A percentile compares a stretch with the other conserved stretches of the same genome.
These are phyloP conservation scores for Mercenaria mercenaria DNA, from an alignment of 1,140 invertebrate species.

Conservation along the genomic window DNA sequence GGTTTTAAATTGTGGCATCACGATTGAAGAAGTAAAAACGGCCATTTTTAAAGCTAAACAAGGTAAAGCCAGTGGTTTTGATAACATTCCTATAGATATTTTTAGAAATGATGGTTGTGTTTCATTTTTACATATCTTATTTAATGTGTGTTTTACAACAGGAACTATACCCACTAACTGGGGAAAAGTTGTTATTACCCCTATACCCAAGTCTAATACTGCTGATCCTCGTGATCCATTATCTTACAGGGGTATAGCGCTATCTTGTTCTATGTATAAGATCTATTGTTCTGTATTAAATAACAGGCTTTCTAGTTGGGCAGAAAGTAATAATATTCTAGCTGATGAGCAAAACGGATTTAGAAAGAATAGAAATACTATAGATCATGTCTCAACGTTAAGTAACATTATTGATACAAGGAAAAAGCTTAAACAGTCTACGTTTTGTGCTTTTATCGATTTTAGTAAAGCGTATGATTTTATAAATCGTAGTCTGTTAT, in stretches of 20 bases:
- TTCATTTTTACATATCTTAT: background rate
- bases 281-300: constrained; percentile 67
- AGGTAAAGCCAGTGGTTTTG: background rate
- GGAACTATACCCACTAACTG: background rate
- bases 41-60: background rate
- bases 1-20: background rate
- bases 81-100: background rate
- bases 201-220: constrained; percentile 25
- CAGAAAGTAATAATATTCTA: constrained; percentile 50
- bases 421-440: constrained; percentile 40
- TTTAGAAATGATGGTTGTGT: background rate
- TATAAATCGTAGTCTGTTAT: constrained; percentile 27
- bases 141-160: background rate
- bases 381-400: constrained; percentile 64
- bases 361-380: constrained; percentile 46
- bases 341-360: constrained; percentile 67
- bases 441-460: constrained; percentile 63
- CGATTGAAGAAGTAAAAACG: background rate
- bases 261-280: constrained; percentile 53
- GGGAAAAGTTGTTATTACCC: constrained; percentile 45
- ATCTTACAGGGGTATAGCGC: constrained; percentile 35
- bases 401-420: constrained; percentile 59
- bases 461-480: constrained; percentile 66
- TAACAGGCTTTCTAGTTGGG: constrained; percentile 47
- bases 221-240: constrained; percentile 15